Percentiles rank a stretch among this genome's conserved stretches.
These are phyloP conservation scores for Casuarius casuarius DNA, from an alignment of 2,113 vertebrate genomes.

Conservation along the genomic window DNA sequence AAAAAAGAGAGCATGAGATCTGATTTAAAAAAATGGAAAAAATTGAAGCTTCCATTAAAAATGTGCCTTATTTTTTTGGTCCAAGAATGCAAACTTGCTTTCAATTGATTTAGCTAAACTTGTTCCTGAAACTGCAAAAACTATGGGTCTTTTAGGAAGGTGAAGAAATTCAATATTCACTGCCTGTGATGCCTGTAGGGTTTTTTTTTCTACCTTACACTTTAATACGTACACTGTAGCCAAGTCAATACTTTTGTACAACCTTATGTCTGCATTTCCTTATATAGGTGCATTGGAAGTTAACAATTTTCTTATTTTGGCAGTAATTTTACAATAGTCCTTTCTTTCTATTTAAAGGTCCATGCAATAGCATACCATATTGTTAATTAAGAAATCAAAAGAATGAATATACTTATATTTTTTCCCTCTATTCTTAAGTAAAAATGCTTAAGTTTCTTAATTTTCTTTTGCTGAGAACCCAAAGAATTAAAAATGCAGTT, in stretches of 20 bases:
- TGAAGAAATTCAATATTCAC: background rate
- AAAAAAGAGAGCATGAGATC: background rate
- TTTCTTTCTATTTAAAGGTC: background rate
- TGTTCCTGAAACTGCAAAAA: background rate
- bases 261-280: background rate
- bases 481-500: conserved; percentile 45
- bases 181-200: background rate
- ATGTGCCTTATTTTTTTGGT: background rate
- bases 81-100: background rate
- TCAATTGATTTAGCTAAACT: background rate
- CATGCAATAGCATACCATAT: background rate
- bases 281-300: background rate
- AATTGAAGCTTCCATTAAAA: background rate
- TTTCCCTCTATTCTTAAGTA: background rate
- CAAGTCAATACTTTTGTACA: background rate
- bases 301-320: background rate
- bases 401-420: background rate
- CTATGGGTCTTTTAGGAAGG: background rate
- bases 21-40: background rate
- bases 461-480: background rate
- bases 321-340: background rate
- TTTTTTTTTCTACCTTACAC: background rate
- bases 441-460: conserved; percentile 4
- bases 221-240: background rate
- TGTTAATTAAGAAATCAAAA: background rate